These are phyloP conservation scores for Thelaira solivaga DNA, from an alignment of 2,888 invertebrate species.

Conservation along the genomic window DNA sequence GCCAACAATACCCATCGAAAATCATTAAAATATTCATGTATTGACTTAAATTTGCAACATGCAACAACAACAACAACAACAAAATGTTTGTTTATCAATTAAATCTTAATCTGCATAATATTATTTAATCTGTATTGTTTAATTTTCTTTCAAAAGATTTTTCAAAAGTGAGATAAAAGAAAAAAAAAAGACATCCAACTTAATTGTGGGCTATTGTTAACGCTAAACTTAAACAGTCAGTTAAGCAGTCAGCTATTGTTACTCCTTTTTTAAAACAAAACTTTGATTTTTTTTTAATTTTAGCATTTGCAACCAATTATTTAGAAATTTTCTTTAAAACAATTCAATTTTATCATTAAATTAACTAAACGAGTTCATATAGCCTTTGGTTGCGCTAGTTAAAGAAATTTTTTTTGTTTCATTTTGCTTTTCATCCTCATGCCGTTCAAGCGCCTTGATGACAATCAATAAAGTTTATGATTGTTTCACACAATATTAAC, in stretches of 20 bases:
- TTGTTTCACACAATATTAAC: constrained; percentile 42
- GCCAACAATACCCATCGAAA: not conserved
- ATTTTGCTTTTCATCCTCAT: not conserved
- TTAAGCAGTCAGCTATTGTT: constrained; percentile 9
- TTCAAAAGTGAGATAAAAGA: not conserved
- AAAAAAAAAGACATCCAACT: not conserved
- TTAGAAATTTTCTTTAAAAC: not conserved
- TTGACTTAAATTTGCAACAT: constrained; percentile 30
- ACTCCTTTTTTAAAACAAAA: too few species aligned
- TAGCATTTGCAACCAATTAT: not conserved
- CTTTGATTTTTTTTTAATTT: not conserved
- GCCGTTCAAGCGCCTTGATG: constrained; percentile 39
- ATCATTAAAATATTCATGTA: constrained; percentile 33
- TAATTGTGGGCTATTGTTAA: constrained; percentile 43
- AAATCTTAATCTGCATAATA: constrained; percentile 51
- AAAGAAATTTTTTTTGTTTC: not conserved
- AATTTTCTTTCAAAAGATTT: constrained; percentile 7
- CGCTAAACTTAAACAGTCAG: too few species aligned
- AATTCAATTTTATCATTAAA: constrained; percentile 56
- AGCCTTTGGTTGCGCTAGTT: not conserved
- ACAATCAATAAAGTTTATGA: constrained; percentile 51
- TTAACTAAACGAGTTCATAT: constrained; percentile 55
- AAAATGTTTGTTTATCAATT: constrained; percentile 29
- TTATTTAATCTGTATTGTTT: constrained; percentile 47
- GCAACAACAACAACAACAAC: too few species aligned